Base-by-base conservation (phyloP, 2,113 vertebrate genomes). In the Tachysurus fulvidraco region DNA sequence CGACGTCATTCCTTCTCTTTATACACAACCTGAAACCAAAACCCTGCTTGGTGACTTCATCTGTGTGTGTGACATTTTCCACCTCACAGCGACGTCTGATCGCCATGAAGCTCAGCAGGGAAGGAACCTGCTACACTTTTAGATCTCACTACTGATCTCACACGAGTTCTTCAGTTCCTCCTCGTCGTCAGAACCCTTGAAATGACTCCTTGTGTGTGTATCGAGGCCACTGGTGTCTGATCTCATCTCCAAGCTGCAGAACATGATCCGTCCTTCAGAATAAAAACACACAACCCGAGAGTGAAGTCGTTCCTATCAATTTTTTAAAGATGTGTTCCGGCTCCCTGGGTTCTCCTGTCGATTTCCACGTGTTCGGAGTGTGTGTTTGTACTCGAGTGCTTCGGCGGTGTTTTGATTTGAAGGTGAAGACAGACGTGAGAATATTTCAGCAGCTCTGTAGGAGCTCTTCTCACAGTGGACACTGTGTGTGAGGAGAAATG, bases 401-500 rank as follows among this genome's bases (percentile, higher is more conserved):
- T 54, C 46, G 1, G 50, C 10, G 8, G 73, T 50, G 23, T 76
- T 74, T 23, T 36, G 36, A n/a, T 46, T 14, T 52, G 23, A 12
- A 3, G 4, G 2, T 52, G 25, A 83, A 10, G 8, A 69, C 69
- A 44, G 41, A 28, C 25, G 60, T 11, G 13, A 44, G 60, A 52
- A 50, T 3, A 14, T 65, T 13, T 50, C 46, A 21, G 44, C 23
- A 52, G 7, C 3, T 69, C 62, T 11, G 62, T 3, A 19, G 64
- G 64, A 83, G 62, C 17, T 83, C 52, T 41, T 71, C 17, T 71
- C 50, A 67, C 41, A 46, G 59, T 28, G 41, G 23, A 1, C 59
- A 82, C 23, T 82, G 64, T 36, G 28, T 64, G 60, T 64, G 41
- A 23, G 81, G 46, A 83, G 62, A 83, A 54, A 69, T 13, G 19